Evolutionary conservation across 2,797 vertebrate species (phyloP), one percentile per base, ranked within the genome.

Genomic region (Danio jaintianensis): DNA sequence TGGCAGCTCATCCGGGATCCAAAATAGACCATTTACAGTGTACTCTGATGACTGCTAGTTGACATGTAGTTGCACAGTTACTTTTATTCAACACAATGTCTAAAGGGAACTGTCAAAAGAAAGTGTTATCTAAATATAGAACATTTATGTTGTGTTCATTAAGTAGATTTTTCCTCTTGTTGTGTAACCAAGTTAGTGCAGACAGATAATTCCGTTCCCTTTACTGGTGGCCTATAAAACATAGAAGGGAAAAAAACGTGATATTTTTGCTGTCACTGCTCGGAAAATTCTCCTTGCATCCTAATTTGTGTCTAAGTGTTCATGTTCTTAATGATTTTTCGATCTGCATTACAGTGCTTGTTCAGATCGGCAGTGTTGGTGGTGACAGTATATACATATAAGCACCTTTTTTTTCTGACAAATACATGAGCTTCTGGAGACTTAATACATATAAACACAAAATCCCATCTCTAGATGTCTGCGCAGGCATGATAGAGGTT

Each of bases 271-370:
- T 68, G 22, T 70, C 50, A 22, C 43, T 53, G 59, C 53, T 62
- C 43, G 53, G 69, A 77, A 86, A 84, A 29, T 48, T 7, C 69
- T 70, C 36, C 45, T 69, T 63, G 63, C 75, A 74, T 73, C 79
- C 78, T 29, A 53, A 82, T 84, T 84, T 84, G 75, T 48, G 74
- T 80, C 64, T 76, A 66, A 73, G 80, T 75, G 63, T 52, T 79
- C 47, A 7, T 68, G 13, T 62, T 67, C 63, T 79, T 80, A 80
- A 85, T 86, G 79, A 77, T 75, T 84, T 76, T 85, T 83, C 79
- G 75, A 77, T 83, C 80, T 78, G 83, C 64, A 53, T 50, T 48
- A 45, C 38, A 15, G 55, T 83, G 47, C 53, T 80, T 48, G 29
- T 69, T 43, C 77, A 68, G 68, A 59, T 69, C 55, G 43, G n/a